These are phyloP conservation scores for Arvicanthis niloticus DNA, from an alignment of 2,113 vertebrate genomes.

Conservation along the genomic window DNA sequence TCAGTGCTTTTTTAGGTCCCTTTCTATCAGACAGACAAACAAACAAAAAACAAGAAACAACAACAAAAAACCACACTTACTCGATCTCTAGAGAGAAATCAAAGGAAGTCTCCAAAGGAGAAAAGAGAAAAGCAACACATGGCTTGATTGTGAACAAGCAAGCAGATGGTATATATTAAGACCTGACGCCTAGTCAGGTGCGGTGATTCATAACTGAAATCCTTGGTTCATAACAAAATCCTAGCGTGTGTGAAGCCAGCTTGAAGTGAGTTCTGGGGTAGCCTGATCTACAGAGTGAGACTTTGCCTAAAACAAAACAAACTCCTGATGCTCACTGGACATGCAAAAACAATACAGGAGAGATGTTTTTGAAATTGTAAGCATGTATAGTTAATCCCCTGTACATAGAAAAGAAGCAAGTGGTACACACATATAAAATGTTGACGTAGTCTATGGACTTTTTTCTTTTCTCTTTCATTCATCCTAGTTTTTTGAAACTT, in stretches of 20 bases:
- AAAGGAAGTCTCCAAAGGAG: neutral
- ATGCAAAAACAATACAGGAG: neutral
- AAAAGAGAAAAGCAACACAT: neutral
- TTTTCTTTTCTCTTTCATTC: neutral
- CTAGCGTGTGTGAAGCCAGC: neutral
- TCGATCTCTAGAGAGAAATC: neutral
- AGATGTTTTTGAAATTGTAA: conserved; percentile 5
- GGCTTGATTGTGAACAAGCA: neutral
- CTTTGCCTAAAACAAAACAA: neutral
- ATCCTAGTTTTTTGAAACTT: neutral
- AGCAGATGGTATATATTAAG: neutral
- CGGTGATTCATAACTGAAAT: neutral
- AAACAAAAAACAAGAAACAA: neutral
- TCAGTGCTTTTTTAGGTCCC: neutral
- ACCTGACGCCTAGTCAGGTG: neutral
- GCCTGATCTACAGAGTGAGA: neutral
- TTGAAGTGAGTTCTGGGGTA: too few species aligned
- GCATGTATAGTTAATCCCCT: neutral
- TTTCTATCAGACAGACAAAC: neutral
- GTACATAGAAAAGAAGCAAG: neutral
- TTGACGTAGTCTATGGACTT: neutral
- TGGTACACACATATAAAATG: neutral
- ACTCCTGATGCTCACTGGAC: neutral
- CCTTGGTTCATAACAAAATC: neutral
- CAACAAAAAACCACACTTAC: neutral